phyloP scores from a whole-genome alignment of 2,113 vertebrate genomes.

The Pelmatolapia mariae region DNA sequence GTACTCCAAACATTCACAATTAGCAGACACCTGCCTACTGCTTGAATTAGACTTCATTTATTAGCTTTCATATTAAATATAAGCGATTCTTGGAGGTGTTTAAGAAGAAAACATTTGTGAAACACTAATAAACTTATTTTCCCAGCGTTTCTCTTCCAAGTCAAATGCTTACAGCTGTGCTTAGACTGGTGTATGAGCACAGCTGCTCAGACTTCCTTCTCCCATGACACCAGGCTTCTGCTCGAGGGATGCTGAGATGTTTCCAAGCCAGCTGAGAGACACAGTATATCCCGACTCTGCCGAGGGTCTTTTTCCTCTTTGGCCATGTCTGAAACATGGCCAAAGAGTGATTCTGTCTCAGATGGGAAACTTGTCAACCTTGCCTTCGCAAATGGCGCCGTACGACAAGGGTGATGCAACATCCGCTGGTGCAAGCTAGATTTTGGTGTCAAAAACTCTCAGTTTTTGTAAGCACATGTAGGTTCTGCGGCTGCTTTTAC shows the following conservation, averaged over 20 bases:
- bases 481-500: neutral
- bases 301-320: neutral
- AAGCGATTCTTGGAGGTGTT: neutral
- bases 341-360: neutral
- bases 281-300: neutral
- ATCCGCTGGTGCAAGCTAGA: fast-evolving
- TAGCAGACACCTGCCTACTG: neutral
- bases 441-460: neutral
- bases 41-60: neutral
- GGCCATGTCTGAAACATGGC: neutral
- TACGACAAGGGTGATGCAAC: neutral
- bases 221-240: neutral
- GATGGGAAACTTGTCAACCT: neutral
- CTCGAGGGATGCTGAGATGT: neutral
- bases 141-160: neutral
- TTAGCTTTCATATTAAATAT: neutral
- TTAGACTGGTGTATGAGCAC: neutral
- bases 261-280: neutral
- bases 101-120: neutral
- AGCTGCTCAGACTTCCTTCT: neutral
- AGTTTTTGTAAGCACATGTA: neutral
- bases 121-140: neutral
- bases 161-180: neutral
- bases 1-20: neutral
- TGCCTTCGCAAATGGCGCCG: neutral